Base-by-base conservation (phyloP, 2,797 vertebrate genomes). In the Cygnus olor region DNA sequence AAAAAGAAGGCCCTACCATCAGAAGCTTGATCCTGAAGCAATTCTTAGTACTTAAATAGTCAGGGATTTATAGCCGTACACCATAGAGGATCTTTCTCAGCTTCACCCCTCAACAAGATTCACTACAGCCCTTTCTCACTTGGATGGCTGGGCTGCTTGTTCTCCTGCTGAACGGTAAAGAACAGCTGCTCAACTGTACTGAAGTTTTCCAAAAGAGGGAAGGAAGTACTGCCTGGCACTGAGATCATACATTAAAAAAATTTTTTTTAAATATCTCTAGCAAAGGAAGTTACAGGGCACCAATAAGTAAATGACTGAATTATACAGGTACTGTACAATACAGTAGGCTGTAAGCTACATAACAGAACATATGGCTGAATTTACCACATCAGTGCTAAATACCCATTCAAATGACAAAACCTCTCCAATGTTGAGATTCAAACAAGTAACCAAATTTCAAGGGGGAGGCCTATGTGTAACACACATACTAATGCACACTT, bases 401-500 rank as follows among this genome's bases (percentile, higher is more conserved):
- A 28, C 1, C 7, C 11, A 36, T 58, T 79, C 11, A 3, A 60
- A 42, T 78, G 18, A 51, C 25, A 27, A 78, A 74, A 80, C 3
- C 6, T 71, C 53, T 77, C 14, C 32, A 61, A 2, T 7, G 22
- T 3, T 58, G 66, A 45, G 71, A 47, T 68, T 76, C 34, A 74
- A 63, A 24, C 47, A 81, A 85, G 18, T 42, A 85, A 56, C 5
- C 11, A 61, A n/a, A 80, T 85, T 90, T 85, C 61, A 45, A 49
- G 57, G 58, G 20, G 40, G 21, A 79, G 12, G 25, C 8, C 28
- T 22, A 0, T 11, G 10, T 53, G 25, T 45, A 66, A 36, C 30
- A 24, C 21, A n/a, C 0, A 1, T 32, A 34, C 14, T 57, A 49
- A 51, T 28, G 9, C 18, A 19, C 40, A 38, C 14, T 1, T 12